Evolutionary conservation across 2,797 vertebrate species (phyloP).

Genomic region (Botia almorhae): DNA sequence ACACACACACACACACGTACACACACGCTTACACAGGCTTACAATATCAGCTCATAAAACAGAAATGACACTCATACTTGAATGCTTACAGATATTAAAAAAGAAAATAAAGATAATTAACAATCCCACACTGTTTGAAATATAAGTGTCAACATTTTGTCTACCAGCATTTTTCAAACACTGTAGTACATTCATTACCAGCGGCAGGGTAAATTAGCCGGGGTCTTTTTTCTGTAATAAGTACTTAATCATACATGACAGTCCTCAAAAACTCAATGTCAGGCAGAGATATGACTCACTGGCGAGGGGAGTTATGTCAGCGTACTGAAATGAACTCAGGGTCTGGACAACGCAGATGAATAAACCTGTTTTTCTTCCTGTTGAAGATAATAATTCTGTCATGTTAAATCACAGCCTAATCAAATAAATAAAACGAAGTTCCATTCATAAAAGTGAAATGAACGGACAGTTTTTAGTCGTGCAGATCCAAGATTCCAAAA

Average conservation of each 20-base stretch:
- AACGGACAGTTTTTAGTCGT: not conserved
- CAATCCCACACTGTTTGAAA: not conserved
- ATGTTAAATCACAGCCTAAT: not conserved
- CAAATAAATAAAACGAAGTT: not conserved
- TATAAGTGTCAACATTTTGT: not conserved
- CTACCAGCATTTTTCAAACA: not conserved
- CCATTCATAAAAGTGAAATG: not conserved
- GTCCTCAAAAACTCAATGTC: not conserved
- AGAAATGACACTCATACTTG: not conserved
- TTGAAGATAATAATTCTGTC: not conserved
- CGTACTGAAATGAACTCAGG: constrained; percentile 3
- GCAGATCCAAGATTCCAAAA: not conserved
- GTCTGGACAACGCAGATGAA: not conserved
- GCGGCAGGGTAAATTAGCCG: constrained; percentile 1
- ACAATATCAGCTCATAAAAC: not conserved
- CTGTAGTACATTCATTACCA: not conserved
- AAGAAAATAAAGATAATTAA: not conserved
- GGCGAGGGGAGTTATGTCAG: constrained; percentile 23
- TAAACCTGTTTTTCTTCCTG: not conserved
- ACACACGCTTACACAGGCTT: not conserved
- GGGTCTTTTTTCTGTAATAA: not conserved
- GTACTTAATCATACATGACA: constrained; percentile 15
- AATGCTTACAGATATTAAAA: not conserved
- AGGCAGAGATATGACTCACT: constrained; percentile 39
- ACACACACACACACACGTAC: too few species aligned